phyloP scores from a whole-genome alignment of 2,113 vertebrate species.

The Oncorhynchus kisutch region DNA sequence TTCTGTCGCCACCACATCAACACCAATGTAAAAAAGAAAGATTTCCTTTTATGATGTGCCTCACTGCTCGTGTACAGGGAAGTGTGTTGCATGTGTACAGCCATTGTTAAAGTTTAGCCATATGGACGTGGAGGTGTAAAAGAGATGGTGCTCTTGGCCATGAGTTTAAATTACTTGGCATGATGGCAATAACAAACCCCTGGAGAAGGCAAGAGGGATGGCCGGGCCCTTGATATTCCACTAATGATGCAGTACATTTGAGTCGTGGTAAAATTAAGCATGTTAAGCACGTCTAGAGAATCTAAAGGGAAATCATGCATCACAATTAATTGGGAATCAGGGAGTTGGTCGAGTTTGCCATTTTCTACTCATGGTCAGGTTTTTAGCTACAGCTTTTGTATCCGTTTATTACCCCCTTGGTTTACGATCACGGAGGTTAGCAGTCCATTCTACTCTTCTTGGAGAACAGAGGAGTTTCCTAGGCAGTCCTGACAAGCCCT shows the following conservation, averaged over 20 bases:
- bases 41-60: not conserved
- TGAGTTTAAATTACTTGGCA: constrained; percentile 33
- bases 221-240: constrained; percentile 42
- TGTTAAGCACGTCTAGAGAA: constrained; percentile 31
- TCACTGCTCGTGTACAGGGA: not conserved
- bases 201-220: constrained; percentile 33
- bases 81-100: constrained; percentile 4
- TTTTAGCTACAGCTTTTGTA: constrained; percentile 15
- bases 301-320: constrained; percentile 58
- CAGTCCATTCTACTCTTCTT: not conserved
- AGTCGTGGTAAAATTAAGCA: constrained; percentile 45
- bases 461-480: constrained; percentile 9
- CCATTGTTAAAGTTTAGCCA: constrained; percentile 14
- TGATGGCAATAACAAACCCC: constrained; percentile 47
- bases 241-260: constrained; percentile 62
- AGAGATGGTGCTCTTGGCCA: constrained; percentile 3
- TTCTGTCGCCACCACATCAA: not conserved
- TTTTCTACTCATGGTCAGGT: constrained; percentile 42
- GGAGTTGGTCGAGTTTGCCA: constrained; percentile 40
- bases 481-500: not conserved
- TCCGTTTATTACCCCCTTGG: constrained; percentile 14
- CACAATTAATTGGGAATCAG: constrained; percentile 51
- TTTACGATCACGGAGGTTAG: constrained; percentile 15
- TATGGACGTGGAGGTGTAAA: constrained; percentile 23
- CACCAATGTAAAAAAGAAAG: not conserved